Evolutionary conservation across 1,140 invertebrate species (phyloP).

Genomic region (Vollenhovia emeryi): DNA sequence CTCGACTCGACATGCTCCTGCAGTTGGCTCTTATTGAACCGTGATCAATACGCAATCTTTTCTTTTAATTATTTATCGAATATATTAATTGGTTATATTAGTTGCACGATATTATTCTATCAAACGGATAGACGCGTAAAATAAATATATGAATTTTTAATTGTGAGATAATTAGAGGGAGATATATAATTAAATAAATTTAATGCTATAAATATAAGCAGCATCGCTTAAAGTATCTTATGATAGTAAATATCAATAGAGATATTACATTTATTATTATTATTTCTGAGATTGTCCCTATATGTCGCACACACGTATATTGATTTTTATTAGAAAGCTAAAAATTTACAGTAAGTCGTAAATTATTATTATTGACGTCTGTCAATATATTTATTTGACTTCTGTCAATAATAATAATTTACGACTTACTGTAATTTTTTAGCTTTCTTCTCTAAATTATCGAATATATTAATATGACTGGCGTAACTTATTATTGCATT

Average conservation of each 20-base stretch:
- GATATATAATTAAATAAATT: too few species aligned
- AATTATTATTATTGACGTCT: background rate
- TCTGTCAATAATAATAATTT: background rate
- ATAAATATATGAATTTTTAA: too few species aligned
- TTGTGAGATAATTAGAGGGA: too few species aligned
- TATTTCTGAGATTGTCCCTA: background rate
- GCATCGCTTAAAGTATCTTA: too few species aligned
- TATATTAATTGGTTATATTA: slow-evolving; percentile 15
- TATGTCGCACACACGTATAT: background rate
- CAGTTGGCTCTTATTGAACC: background rate
- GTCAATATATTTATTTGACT: too few species aligned
- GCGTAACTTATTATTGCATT: background rate
- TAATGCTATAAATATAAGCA: too few species aligned
- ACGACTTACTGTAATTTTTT: background rate
- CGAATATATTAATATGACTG: background rate
- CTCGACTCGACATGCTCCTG: background rate
- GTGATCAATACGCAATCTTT: slow-evolving; percentile 3
- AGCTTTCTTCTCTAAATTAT: too few species aligned
- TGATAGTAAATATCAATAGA: too few species aligned
- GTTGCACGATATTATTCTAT: background rate
- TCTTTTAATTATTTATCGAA: background rate
- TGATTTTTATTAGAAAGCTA: too few species aligned
- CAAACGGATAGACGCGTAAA: too few species aligned
- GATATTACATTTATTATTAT: too few species aligned
- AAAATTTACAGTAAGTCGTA: background rate